Base-by-base conservation (phyloP, 2,888 invertebrate genomes). In the Chelonus formosanus region DNA sequence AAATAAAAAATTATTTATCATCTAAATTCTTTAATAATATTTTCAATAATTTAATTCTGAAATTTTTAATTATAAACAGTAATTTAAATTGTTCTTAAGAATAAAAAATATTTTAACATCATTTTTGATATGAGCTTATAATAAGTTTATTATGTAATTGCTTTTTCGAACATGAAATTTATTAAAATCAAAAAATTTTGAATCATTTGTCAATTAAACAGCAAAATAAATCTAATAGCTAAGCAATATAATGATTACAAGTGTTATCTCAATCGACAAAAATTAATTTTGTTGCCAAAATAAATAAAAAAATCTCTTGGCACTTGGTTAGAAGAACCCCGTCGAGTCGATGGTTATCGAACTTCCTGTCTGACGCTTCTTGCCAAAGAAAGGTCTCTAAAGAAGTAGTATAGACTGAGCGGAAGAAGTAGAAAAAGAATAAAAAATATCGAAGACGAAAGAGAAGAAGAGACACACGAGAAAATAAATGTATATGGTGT, bases 401-500 rank as follows among this genome's bases (percentile, higher is more conserved):
- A 36, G 10, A 53, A 53, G 53, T 54, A 40, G 34, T 48, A 48
- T n/a, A 31, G 40, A 36, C 40, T 31, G 40, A 52, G 52, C 43
- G 43, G 34, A 61, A 61, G 45, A 34, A 36, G 47, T n/a, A 56
- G 35, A 48, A 32, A 54, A 47, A 62, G 53, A 45, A 34, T 36
- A 48, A 48, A 20, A 50, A 4, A 10, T 20, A 40, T 50, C n/a
- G 40, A 63, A 60, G 57, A 69, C 70, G 67, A 55, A 63, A 64
- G 34, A 63, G 58, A 60, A 70, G 71, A 69, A 71, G 70, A 73
- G 74, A 73, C 70, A 57, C 58, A 57, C 62, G 59, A 36, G 20
- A 69, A 74, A 75, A 75, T 74, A 73, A 74, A 72, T 71, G 70
- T 70, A 69, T 74, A 74, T 71, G 74, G 40, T 40, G 47, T 44